These are phyloP conservation scores for Antennarius striatus DNA, from an alignment of 2,113 vertebrate genomes.

Conservation along the genomic window DNA sequence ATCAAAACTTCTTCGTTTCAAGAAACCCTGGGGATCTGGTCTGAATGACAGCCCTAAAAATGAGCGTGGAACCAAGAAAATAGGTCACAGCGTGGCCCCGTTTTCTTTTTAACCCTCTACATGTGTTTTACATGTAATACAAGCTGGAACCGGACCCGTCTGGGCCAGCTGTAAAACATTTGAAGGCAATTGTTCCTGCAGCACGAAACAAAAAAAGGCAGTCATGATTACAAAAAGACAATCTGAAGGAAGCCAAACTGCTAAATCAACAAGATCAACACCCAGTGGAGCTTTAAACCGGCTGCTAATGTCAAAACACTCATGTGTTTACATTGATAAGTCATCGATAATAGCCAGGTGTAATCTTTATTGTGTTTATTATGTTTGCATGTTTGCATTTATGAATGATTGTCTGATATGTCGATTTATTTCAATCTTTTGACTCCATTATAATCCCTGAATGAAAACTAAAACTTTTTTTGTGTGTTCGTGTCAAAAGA, in stretches of 20 bases:
- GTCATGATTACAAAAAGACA: conserved; percentile 10
- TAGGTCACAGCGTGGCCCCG: conserved; percentile 25
- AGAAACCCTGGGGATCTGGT: conserved; percentile 18
- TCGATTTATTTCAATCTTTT: no score
- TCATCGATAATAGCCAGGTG: no score
- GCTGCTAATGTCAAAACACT: not conserved
- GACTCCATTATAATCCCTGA: no score
- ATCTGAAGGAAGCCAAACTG: conserved; percentile 4
- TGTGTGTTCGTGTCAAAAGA: not conserved
- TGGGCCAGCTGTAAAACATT: not conserved
- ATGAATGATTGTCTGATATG: no score
- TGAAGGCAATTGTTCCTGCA: conserved; percentile 1
- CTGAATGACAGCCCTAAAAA: not conserved
- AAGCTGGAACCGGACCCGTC: not conserved
- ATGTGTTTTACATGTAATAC: conserved; percentile 42
- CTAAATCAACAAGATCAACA: conserved; percentile 7
- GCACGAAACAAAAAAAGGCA: conserved; percentile 26
- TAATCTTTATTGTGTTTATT: no score
- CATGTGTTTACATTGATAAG: no score
- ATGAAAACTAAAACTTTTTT: no score
- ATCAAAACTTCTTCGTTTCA: conserved; percentile 14
- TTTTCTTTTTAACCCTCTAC: conserved; percentile 38
- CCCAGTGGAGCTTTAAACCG: no score
- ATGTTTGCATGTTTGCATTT: no score
- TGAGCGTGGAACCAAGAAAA: conserved; percentile 22